Percentiles rank a stretch among this genome's conserved stretches.
phyloP scores from a whole-genome alignment of 1,140 invertebrate species.

The Mamestra configurata region DNA sequence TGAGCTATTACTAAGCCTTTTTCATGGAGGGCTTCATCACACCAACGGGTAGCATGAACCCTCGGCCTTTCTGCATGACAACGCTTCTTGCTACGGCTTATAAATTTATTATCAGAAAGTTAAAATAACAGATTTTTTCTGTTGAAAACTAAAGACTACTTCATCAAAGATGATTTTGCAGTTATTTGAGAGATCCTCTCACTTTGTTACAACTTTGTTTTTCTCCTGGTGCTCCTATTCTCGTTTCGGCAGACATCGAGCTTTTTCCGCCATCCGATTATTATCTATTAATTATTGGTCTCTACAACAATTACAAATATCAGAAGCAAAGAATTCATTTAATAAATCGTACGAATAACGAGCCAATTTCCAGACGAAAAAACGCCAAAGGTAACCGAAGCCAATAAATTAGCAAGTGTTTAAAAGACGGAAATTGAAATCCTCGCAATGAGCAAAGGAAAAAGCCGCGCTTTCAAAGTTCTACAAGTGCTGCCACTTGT shows the following conservation, averaged over 20 bases:
- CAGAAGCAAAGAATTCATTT: neutral
- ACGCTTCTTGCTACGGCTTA: neutral
- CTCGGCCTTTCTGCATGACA: neutral
- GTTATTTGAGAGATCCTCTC: too few species aligned
- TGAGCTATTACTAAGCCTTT: slow-evolving; percentile 1
- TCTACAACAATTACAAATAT: neutral
- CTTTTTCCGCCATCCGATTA: too few species aligned
- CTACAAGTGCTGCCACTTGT: neutral
- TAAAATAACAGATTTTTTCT: too few species aligned
- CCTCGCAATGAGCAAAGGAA: neutral
- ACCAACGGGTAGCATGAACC: slow-evolving; percentile 7
- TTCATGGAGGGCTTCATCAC: slow-evolving; percentile 11
- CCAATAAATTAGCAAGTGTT: neutral
- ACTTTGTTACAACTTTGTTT: too few species aligned
- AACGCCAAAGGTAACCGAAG: neutral
- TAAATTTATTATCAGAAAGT: too few species aligned
- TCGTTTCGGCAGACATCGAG: too few species aligned
- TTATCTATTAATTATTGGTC: too few species aligned
- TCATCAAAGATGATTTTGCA: too few species aligned
- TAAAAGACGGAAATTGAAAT: neutral
- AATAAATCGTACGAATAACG: neutral
- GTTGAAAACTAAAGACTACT: too few species aligned
- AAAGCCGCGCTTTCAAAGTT: neutral
- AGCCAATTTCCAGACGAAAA: neutral
- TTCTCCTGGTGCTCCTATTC: too few species aligned